These are phyloP conservation scores for Hydra vulgaris DNA, from an alignment of 30 jellyfish, hydroid and myxozoan species.

Conservation along the genomic window DNA sequence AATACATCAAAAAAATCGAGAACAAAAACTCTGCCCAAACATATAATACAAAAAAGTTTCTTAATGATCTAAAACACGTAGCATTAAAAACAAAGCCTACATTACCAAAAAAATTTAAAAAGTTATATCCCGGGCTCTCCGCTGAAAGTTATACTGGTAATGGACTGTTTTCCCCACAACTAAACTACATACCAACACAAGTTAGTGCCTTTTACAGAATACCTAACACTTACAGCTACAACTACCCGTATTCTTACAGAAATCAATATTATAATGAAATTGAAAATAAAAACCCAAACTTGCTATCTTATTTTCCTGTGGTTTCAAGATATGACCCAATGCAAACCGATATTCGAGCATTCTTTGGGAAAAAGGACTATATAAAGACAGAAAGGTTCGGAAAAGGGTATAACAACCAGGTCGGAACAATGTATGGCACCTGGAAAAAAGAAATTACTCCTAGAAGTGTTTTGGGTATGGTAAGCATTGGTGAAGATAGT, in stretches of 20 bases:
- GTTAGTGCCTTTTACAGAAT: background rate
- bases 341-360: background rate
- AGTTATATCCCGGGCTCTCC: background rate
- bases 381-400: background rate
- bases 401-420: background rate
- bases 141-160: background rate
- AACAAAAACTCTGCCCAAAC: background rate
- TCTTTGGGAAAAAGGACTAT: slow-evolving; percentile 2
- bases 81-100: background rate
- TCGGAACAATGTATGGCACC: slow-evolving; percentile 10
- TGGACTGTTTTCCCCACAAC: background rate
- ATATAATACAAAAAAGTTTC: background rate
- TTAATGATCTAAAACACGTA: background rate
- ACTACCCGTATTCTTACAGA: background rate
- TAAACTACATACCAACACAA: background rate
- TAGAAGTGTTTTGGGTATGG: background rate
- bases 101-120: background rate
- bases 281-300: background rate
- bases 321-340: slow-evolving; percentile 20
- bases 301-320: slow-evolving; percentile 19
- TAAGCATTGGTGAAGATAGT: background rate
- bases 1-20: slow-evolving; percentile 10
- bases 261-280: background rate
- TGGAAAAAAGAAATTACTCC: slow-evolving; percentile 6
- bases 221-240: background rate